Percentiles rank a stretch among this genome's conserved stretches.
Evolutionary conservation across 2,113 vertebrate species (phyloP).

Genomic region (Dolichallabes microphthalmus): DNA sequence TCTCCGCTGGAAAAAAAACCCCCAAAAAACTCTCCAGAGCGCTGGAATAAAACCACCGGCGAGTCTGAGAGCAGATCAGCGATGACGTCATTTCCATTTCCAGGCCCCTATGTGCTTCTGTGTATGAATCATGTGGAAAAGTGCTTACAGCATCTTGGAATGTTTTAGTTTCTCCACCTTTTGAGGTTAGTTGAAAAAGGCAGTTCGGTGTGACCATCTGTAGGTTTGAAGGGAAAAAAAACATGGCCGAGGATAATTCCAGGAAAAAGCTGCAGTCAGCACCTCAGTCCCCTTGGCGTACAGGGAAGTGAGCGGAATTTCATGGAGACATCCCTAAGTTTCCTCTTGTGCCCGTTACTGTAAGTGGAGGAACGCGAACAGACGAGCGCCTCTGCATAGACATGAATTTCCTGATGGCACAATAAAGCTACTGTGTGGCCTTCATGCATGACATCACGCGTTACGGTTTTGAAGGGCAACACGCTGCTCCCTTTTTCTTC

Average conservation of each 20-base stretch:
- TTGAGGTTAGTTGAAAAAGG: background rate
- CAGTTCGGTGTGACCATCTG: background rate
- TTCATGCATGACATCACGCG: slow-evolving; percentile 26
- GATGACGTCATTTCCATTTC: background rate
- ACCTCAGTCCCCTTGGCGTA: too few species aligned
- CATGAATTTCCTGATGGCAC: slow-evolving; percentile 37
- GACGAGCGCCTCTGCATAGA: background rate
- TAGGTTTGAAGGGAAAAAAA: background rate
- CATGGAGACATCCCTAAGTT: background rate
- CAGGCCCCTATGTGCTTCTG: background rate
- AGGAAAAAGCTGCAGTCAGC: background rate
- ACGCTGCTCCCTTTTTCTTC: background rate
- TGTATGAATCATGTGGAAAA: slow-evolving; percentile 24
- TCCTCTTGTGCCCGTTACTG: background rate
- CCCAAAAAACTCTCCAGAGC: too few species aligned
- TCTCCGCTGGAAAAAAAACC: slow-evolving; percentile 1
- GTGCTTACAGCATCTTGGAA: background rate
- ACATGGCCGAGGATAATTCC: background rate
- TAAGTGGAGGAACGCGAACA: background rate
- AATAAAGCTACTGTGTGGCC: slow-evolving; percentile 44
- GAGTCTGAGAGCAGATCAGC: background rate
- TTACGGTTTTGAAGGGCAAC: slow-evolving; percentile 26
- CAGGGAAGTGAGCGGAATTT: background rate
- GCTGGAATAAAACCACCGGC: slow-evolving; percentile 1
- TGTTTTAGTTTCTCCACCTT: slow-evolving; percentile 12